These are phyloP conservation scores for Ancistrus triradiatus DNA, from an alignment of 2,113 vertebrate species.

Conservation along the genomic window DNA sequence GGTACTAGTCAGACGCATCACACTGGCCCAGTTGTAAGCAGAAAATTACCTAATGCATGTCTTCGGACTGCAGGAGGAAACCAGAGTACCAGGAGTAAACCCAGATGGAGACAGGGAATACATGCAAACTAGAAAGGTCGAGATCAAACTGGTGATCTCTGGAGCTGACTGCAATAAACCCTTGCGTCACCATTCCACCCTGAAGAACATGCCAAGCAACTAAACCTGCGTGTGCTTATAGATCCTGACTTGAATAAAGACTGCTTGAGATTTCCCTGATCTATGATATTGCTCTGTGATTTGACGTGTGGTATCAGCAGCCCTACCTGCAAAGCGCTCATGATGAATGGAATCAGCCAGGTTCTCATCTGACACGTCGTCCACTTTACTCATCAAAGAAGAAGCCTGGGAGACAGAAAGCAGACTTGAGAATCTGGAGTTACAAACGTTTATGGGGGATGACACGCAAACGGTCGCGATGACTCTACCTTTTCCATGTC, in stretches of 20 bases:
- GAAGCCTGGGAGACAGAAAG: constrained; percentile 54
- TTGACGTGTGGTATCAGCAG: background rate
- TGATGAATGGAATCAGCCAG: constrained; percentile 74
- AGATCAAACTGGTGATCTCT: no score
- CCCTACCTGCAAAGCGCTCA: constrained; percentile 81
- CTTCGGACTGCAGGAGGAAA: no score
- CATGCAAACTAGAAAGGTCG: no score
- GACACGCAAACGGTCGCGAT: background rate
- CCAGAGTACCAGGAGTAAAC: no score
- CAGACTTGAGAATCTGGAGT: background rate
- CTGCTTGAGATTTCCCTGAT: constrained; percentile 8
- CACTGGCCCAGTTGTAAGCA: no score
- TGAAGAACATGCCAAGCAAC: no score
- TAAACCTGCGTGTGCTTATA: constrained; percentile 6
- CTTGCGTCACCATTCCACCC: no score
- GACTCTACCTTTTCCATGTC: constrained; percentile 67
- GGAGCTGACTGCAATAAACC: no score
- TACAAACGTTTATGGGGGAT: background rate
- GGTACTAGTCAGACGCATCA: no score
- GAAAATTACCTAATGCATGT: no score
- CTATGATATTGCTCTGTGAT: constrained; percentile 5
- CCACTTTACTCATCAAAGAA: constrained; percentile 69
- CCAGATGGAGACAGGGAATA: no score
- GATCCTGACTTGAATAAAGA: constrained; percentile 2
- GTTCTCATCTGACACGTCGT: constrained; percentile 77